These are phyloP conservation scores for Vidua macroura DNA, from an alignment of 2,113 vertebrate species.

Conservation along the genomic window DNA sequence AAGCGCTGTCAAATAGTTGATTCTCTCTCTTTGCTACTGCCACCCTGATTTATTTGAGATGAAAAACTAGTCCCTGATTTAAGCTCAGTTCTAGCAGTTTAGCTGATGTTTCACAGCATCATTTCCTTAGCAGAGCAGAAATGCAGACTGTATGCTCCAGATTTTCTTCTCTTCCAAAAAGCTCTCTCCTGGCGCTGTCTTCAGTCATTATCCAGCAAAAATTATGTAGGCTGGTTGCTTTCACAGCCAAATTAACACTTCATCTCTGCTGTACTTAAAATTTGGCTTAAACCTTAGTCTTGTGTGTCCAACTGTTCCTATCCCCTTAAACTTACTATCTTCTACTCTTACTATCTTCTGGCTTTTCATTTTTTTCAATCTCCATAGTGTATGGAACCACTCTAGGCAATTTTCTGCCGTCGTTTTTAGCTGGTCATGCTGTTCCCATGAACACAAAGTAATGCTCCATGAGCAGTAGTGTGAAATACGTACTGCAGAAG, in stretches of 20 bases:
- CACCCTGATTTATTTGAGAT: background rate
- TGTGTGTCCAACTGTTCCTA: background rate
- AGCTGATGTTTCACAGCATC: background rate
- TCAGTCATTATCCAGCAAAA: background rate
- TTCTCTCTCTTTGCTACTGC: background rate
- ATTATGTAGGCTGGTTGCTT: background rate
- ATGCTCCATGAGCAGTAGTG: background rate
- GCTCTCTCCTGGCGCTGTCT: background rate
- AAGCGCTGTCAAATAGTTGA: background rate
- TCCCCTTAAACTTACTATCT: background rate
- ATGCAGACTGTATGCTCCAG: background rate
- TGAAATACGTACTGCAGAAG: background rate
- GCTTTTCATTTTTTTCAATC: background rate
- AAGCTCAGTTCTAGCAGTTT: background rate
- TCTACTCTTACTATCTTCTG: background rate
- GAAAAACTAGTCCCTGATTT: background rate
- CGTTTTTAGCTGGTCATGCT: background rate
- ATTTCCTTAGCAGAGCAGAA: background rate
- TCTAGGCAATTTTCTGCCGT: background rate
- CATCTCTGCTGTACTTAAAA: background rate
- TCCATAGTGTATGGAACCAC: background rate
- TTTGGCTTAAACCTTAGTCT: background rate
- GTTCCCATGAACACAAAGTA: fast-evolving
- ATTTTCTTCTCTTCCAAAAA: background rate
- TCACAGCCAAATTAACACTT: background rate